Base-by-base conservation (phyloP, 2,888 invertebrate species). In the Diloba caeruleocephala region DNA sequence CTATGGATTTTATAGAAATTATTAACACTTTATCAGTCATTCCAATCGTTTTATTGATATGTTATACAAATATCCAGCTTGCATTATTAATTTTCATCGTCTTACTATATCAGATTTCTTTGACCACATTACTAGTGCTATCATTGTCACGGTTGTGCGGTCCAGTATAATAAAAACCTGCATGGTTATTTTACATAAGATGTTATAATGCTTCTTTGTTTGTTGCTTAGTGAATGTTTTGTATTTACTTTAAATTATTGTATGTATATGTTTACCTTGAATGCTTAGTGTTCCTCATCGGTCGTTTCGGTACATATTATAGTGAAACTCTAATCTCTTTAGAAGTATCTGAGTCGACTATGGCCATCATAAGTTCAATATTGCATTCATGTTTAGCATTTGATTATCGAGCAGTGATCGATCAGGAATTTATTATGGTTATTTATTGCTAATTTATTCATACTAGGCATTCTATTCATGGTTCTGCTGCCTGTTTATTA, bases 121-220 rank as follows among this genome's bases (percentile, higher is more conserved):
- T 52, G 70, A 70, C 71, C 62, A 65, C 59, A 64, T 66, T 66
- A 68, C 71, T 76, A 79, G 77, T 78, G 74, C 13, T 80, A 81
- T 72, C 83, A 84, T 84, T 82, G 82, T 79, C 83, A 79, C 49
- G 42, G 72, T 73, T 76, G 81, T 81, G 79, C 74, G 84, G 84
- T 77, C 84, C 79, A 69, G 71, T 53, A 60, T 61, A 56, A 64
- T 62, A 21, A 28, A 44, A 44, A 45, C 29, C 12, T 33, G 21
- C 23, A 33, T 54, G 28, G n/a, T n/a, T 28, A 44, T 33, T 53
- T 41, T 64, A 23, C 50, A 26, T 36, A 32, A 31, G 17, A 36
- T 44, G 29, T 46, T 26, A 45, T 23, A 39, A 10, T n/a, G 15
- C 34, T 34, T 14, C 29, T 59, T 56, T 57, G 34, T 65, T 63